Base-by-base conservation (phyloP, 2,113 vertebrate genomes). In the Cariama cristata region DNA sequence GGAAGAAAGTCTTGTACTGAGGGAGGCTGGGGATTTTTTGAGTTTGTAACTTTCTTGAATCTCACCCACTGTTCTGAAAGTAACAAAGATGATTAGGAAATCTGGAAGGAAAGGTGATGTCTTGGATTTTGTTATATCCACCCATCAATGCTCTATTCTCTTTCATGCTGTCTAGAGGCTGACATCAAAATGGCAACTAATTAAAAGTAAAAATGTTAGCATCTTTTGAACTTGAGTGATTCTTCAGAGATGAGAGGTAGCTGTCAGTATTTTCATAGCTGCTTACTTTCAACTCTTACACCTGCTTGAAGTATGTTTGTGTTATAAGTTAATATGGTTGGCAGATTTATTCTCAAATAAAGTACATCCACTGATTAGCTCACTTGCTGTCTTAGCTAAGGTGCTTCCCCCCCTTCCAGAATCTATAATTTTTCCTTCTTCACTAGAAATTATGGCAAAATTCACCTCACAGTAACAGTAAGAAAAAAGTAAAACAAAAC, bases 141-240 rank as follows among this genome's bases (percentile, higher is more conserved):
- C 38, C 86, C 90, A 88, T 66, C 92, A 93, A 8, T 75, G 74
- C 52, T 67, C 38, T 68, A 14, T 79, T 96, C 64, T 35, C 87
- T 98, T 98, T 97, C 86, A 94, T 97, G 90, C 58, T 97, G 4
- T 92, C 71, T 86, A 35, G 68, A 94, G 76, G 79, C 79, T 96
- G 95, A 96, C 94, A 96, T 98, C 69, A 91, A 97, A 98, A 98
- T 97, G 82, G 85, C 93, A 97, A 84, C 96, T 97, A 98, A 98
- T 98, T 98, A 97, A 97, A 97, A 92, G 91, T 56, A 92, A 95
- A 95, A 94, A 95, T 68, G 45, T 83, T 96, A 66, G 42, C 64
- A 26, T 96, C 90, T 92, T 98, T 98, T 97, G 95, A 97, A 97
- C 92, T 64, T 40, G 44, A 92, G 26, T 82, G 83, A 59, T 93